These are phyloP conservation scores for Lanius collurio DNA, from an alignment of 2,113 vertebrate genomes.

Conservation along the genomic window DNA sequence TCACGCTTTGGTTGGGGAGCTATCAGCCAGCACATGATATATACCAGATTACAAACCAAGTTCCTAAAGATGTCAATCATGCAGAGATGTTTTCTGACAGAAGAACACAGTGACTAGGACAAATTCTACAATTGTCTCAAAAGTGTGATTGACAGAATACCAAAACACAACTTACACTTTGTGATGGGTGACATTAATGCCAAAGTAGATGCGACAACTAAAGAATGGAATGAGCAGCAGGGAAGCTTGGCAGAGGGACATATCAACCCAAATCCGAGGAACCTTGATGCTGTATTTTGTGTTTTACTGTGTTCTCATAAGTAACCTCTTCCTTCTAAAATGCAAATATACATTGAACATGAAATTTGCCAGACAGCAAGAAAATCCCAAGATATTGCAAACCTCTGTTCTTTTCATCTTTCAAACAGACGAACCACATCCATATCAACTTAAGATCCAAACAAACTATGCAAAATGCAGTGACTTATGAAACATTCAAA, in stretches of 20 bases:
- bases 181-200: conserved; percentile 49
- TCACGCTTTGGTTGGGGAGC: background rate
- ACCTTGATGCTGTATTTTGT: background rate
- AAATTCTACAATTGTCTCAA: conserved; percentile 53
- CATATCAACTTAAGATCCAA: background rate
- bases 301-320: background rate
- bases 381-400: background rate
- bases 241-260: background rate
- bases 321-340: background rate
- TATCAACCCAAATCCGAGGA: background rate
- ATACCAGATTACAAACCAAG: conserved; percentile 51
- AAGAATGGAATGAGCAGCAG: conserved; percentile 49
- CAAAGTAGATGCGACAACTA: conserved; percentile 41
- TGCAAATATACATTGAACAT: background rate
- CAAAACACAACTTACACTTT: conserved; percentile 62
- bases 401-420: background rate
- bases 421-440: background rate
- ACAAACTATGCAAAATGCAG: background rate
- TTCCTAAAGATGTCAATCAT: conserved; percentile 58
- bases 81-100: conserved; percentile 53
- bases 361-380: background rate
- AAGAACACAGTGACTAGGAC: conserved; percentile 51
- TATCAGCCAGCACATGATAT: conserved; percentile 33
- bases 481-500: background rate
- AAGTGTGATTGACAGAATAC: conserved; percentile 66